Evolutionary conservation across 1,140 invertebrate species (phyloP).

Genomic region (Solenopsis fugax): DNA sequence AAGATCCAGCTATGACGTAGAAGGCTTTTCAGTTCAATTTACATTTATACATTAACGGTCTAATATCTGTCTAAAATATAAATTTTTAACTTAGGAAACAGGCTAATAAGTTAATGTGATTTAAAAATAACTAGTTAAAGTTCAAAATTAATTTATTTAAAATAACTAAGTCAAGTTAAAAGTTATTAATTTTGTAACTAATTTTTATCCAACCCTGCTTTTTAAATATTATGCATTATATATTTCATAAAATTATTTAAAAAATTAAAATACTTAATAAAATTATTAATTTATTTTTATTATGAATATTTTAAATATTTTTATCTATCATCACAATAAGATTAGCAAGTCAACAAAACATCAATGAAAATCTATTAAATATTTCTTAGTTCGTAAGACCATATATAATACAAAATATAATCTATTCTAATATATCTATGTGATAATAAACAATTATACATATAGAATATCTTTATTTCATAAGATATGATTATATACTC

Average conservation of each 20-base stretch:
- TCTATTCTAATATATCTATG: constrained; percentile 60
- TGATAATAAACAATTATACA: constrained; percentile 59
- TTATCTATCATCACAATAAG: constrained; percentile 64
- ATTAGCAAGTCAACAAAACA: constrained; percentile 57
- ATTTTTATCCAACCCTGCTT: too few relatives aligned
- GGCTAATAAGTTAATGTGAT: too few relatives aligned
- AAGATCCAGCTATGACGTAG: too few relatives aligned
- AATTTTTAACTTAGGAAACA: too few relatives aligned
- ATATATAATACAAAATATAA: constrained; percentile 46
- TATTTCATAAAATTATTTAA: constrained; percentile 11
- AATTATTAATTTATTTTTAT: constrained; percentile 52
- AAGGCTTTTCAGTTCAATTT: too few relatives aligned
- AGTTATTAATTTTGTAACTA: too few relatives aligned
- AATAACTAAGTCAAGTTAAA: too few relatives aligned
- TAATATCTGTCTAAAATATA: too few relatives aligned
- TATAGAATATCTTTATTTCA: constrained; percentile 57
- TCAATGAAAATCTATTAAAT: constrained; percentile 41
- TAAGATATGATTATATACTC: constrained; percentile 59
- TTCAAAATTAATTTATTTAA: too few relatives aligned
- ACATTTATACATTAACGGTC: too few relatives aligned
- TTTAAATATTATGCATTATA: constrained; percentile 5
- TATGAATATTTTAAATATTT: constrained; percentile 38
- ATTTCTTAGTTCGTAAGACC: constrained; percentile 42
- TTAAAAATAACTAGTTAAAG: too few relatives aligned
- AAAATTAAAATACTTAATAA: constrained; percentile 8